Base-by-base conservation (phyloP, 2,888 invertebrate genomes). In the Argynnis bischoffii region DNA sequence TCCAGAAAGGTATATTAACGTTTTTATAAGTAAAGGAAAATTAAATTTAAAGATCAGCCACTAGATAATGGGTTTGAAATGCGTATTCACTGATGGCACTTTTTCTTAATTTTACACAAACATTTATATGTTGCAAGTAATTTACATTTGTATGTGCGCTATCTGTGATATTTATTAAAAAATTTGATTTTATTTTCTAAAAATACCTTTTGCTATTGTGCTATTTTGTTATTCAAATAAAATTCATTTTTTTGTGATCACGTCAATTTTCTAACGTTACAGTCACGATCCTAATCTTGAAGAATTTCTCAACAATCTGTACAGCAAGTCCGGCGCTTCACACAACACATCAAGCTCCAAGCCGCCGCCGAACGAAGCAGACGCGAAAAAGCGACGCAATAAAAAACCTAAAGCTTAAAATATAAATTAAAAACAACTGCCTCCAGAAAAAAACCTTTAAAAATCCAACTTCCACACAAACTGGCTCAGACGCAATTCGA, bases 231-330 rank as follows among this genome's bases (percentile, higher is more conserved):
- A 26, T 26, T 26, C 4, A 0, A 26, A 3, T 26, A 26, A 26
- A 26, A 26, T 26, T 26, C 4, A 3, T 5, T 26, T 26, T 26
- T 26, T 26, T 26, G 26, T 26, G 26, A 54, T 3, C 4, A 54
- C 26, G 6, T 15, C 21, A 0, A 46, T 8, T 15, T 18, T 15
- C 21, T 21, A 5, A 5, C 31, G 41, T 80, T 80, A 0, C 85
- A 95, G 95, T 73, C 94, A 95, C 79, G 96, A 96, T 78, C 95
- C 95, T 55, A 96, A 97, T 83, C 92, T 97, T 74, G 97, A 97
- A 83, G 96, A 97, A 86, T 95, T 97, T 84, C 93, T 97, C 77
- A 97, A 96, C 89, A 96, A 95, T 79, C 88, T 97, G 73, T 97
- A 96, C 89, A 95, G 94, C 80, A 95, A 96, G 81, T 93, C 94